phyloP scores from a whole-genome alignment of 2,888 invertebrate genomes.

The Sphaerophoria taeniata region DNA sequence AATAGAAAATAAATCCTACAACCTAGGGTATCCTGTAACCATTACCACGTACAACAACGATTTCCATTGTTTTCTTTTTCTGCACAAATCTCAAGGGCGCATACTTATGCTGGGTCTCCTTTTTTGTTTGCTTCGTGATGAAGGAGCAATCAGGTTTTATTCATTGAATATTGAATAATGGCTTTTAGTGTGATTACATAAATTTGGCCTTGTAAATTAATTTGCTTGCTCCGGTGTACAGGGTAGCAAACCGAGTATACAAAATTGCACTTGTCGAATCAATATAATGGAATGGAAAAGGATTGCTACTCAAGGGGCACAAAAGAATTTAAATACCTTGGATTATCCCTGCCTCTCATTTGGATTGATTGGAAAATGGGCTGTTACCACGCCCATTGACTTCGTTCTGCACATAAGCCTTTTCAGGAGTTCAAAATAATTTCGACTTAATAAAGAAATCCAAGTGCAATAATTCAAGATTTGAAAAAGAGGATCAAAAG shows the following conservation, averaged over 20 bases:
- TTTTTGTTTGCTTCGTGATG: neutral
- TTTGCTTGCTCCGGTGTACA: neutral
- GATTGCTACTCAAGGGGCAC: neutral
- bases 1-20: too few species aligned
- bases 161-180: conserved; percentile 11
- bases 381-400: too few species aligned
- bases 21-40: too few species aligned
- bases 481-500: too few species aligned
- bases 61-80: neutral
- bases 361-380: too few species aligned
- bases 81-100: neutral
- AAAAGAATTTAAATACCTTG: neutral
- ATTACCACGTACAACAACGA: neutral
- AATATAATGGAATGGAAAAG: neutral
- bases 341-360: too few species aligned
- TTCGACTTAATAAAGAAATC: too few species aligned
- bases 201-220: neutral
- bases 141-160: neutral
- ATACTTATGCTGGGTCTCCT: neutral
- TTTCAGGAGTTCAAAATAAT: too few species aligned
- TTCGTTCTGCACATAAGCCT: too few species aligned
- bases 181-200: neutral
- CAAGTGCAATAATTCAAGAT: too few species aligned
- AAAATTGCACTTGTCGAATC: neutral
- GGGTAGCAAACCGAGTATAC: neutral